A percentile compares a stretch with the other conserved stretches of the same genome.
Conservation (phyloP, 2,888 invertebrate genomes). For the Rhagium mordax region DNA sequence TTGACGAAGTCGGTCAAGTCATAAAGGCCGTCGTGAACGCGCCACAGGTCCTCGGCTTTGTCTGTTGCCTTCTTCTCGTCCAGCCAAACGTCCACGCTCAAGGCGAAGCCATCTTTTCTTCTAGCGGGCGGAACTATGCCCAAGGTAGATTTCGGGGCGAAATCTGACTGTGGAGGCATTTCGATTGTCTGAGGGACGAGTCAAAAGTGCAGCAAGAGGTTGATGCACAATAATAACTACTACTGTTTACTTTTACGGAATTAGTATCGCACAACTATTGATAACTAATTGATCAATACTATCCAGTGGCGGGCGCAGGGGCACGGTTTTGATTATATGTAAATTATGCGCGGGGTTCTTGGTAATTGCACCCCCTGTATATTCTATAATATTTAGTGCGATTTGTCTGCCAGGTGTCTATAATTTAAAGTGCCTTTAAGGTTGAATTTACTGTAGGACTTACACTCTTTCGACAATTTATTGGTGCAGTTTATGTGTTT, state of each 20-base stretch:
- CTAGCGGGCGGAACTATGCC: slow-evolving; percentile 55
- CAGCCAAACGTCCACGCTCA: slow-evolving; percentile 71
- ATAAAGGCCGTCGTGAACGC: slow-evolving; percentile 84
- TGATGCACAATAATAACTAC: not conserved
- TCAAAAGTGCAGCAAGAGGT: not conserved
- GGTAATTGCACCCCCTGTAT: no score
- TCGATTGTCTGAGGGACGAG: not conserved
- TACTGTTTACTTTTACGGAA: no score
- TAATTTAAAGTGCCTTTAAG: no score
- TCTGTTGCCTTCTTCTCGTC: slow-evolving; percentile 78
- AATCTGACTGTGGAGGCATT: slow-evolving; percentile 41
- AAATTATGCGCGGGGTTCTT: no score
- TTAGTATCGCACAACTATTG: not conserved
- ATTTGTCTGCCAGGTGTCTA: no score
- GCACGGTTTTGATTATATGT: no score
- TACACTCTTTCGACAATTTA: no score
- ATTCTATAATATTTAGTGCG: no score
- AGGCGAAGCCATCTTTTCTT: slow-evolving; percentile 42
- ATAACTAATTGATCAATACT: not conserved
- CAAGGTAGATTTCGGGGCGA: slow-evolving; percentile 51
- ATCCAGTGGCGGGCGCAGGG: not conserved
- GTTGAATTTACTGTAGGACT: no score
- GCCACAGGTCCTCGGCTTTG: slow-evolving; percentile 84
- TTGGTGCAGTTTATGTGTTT: no score
- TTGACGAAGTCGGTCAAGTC: slow-evolving; percentile 86